Evolutionary conservation across 1,140 invertebrate species (phyloP), one percentile per base, ranked within the genome.

Genomic region (Copidosoma floridanum): DNA sequence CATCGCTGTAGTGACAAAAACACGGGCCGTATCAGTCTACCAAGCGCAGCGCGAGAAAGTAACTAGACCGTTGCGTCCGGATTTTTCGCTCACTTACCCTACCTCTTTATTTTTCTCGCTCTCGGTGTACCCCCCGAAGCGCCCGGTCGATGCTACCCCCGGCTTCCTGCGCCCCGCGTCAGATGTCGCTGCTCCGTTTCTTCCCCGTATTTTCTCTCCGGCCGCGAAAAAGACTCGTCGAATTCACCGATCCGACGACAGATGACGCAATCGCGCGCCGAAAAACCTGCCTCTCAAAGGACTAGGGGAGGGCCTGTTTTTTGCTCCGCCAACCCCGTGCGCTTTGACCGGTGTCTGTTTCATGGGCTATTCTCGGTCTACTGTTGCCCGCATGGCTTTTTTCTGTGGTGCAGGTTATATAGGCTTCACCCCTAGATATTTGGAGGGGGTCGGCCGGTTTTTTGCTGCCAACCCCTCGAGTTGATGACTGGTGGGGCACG

Each of bases 171-270:
- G 32, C 62, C 57, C 59, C 46, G 2, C 24, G 64, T 12, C 27
- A 68, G 72, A 71, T 74, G 70, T 65, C 69, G 66, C 60, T 60
- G 29, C 5, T 2, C 2, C 24, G 2, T 32, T 18, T n/a, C 3
- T 61, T 48, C 23, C n/a, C 11, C 1, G 11, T 0, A 12, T n/a
- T 18, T 20, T 18, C n/a, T 8, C 54, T 23, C 41, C 11, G n/a
- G n/a, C 2, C 23, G 6, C 2, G 14, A 40, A 40, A 43, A 61
- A 55, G 26, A 14, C 7, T 48, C n/a, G 29, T n/a, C 3, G n/a
- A 50, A 61, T 55, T 61, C 44, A 12, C 55, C 32, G 18, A 20
- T 43, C 37, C 26, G 26, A 41, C 59, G 52, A 26, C 20, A 61
- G 59, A 61, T 61, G 59, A 32, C 59, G 59, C 52, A 14, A 18